A percentile compares a stretch with the other conserved stretches of the same genome.
phyloP scores from a whole-genome alignment of 2,888 invertebrate genomes.

The Agonopterix arenella region DNA sequence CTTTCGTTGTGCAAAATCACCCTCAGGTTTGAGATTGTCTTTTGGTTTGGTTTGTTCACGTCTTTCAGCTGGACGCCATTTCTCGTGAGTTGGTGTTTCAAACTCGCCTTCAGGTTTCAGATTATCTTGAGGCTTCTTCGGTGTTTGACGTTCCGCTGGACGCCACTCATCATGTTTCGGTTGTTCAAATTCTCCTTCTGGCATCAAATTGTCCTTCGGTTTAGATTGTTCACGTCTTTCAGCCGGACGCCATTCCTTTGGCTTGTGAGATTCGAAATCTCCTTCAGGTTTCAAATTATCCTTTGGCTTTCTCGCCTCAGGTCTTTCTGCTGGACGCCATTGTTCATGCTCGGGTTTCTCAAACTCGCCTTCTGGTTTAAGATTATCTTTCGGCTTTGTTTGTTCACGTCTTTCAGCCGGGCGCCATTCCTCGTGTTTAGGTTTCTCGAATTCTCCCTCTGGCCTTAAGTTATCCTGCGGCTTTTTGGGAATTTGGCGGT shows the following conservation, averaged over 20 bases:
- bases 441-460: conserved; percentile 66
- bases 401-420: conserved; percentile 67
- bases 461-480: conserved; percentile 67
- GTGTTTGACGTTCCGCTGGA: conserved; percentile 42
- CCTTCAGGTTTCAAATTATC: conserved; percentile 74
- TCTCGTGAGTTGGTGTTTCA: conserved; percentile 57
- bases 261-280: conserved; percentile 47
- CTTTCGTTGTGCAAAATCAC: conserved; percentile 65
- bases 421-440: conserved; percentile 41
- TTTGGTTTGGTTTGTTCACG: conserved; percentile 51
- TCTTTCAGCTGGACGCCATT: conserved; percentile 64
- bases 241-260: conserved; percentile 62
- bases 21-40: conserved; percentile 76
- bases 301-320: conserved; percentile 37
- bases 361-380: conserved; percentile 69
- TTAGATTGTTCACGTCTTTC: conserved; percentile 64
- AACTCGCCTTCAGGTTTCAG: conserved; percentile 70
- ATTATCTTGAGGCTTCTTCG: conserved; percentile 70
- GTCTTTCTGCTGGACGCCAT: conserved; percentile 48
- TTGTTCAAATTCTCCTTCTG: conserved; percentile 74
- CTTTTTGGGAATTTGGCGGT: conserved; percentile 36
- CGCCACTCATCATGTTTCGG: conserved; percentile 32
- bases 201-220: conserved; percentile 70
- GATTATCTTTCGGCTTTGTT: conserved; percentile 66
- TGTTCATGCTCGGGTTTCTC: conserved; percentile 44